These are phyloP conservation scores for Bugula neritina DNA, from an alignment of 2,888 invertebrate species.

Conservation along the genomic window DNA sequence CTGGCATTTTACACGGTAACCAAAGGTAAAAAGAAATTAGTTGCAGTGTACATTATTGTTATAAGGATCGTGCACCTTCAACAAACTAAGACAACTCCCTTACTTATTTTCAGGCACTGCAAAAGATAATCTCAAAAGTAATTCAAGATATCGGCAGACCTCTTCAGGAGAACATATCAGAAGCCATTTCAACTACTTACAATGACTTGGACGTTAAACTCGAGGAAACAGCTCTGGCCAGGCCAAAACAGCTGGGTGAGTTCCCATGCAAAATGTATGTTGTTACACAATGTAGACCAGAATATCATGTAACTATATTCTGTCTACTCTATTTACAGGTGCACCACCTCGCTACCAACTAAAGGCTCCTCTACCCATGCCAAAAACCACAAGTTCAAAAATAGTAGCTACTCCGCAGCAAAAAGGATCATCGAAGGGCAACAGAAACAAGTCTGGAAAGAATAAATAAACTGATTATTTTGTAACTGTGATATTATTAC, in stretches of 20 bases:
- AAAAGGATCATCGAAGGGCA: not conserved
- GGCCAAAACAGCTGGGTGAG: slow-evolving; percentile 40
- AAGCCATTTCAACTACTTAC: slow-evolving; percentile 29
- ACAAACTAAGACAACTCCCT: no score
- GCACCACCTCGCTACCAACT: slow-evolving; percentile 33
- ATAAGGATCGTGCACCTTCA: no score
- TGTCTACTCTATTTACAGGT: slow-evolving; percentile 29
- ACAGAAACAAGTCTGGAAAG: slow-evolving; percentile 16
- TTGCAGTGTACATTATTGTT: no score
- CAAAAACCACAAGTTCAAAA: not conserved
- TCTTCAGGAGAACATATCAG: slow-evolving; percentile 33
- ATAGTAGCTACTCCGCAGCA: not conserved
- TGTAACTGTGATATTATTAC: no score
- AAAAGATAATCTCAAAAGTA: slow-evolving; percentile 36
- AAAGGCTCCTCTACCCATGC: slow-evolving; percentile 29
- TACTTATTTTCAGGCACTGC: slow-evolving; percentile 20
- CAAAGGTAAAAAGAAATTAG: no score
- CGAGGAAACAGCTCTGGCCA: slow-evolving; percentile 38
- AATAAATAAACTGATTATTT: no score
- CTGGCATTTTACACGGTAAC: not conserved
- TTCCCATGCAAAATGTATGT: not conserved
- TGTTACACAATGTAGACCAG: not conserved
- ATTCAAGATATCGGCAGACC: slow-evolving; percentile 34
- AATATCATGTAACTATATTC: not conserved
- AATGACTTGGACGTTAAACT: slow-evolving; percentile 40